These are phyloP conservation scores for Trichopoda pennipes DNA, from an alignment of 2,888 invertebrate species.

Conservation along the genomic window DNA sequence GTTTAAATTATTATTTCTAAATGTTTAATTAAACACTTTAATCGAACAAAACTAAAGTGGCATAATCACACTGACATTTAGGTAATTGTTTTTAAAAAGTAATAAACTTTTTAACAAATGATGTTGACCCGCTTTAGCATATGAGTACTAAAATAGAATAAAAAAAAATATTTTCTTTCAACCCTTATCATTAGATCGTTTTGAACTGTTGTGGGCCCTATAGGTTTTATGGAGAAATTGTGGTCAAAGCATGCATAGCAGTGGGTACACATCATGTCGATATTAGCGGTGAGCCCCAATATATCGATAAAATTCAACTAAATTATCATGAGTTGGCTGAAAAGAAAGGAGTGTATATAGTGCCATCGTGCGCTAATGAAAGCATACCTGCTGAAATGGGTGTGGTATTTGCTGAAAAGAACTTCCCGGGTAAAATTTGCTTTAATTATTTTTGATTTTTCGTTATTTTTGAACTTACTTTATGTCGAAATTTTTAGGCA, in stretches of 20 bases:
- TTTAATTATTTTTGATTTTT: neutral
- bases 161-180: neutral
- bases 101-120: too few species aligned
- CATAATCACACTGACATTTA: too few species aligned
- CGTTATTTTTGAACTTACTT: neutral
- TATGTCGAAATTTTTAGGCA: conserved; percentile 45
- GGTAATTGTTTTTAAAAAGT: too few species aligned
- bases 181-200: conserved; percentile 51
- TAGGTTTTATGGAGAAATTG: conserved; percentile 67
- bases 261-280: conserved; percentile 70
- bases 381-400: conserved; percentile 69
- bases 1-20: too few species aligned
- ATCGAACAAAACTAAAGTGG: too few species aligned
- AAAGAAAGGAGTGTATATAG: conserved; percentile 58
- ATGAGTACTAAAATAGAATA: too few species aligned
- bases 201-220: conserved; percentile 70
- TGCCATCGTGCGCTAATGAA: conserved; percentile 67
- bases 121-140: too few species aligned
- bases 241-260: conserved; percentile 68
- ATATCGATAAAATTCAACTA: conserved; percentile 64
- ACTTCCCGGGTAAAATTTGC: conserved; percentile 62
- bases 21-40: too few species aligned
- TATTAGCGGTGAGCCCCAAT: conserved; percentile 68
- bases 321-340: conserved; percentile 67
- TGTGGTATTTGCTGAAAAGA: conserved; percentile 62